Percentiles rank a stretch among this genome's conserved stretches.
Conservation (phyloP, 2,888 invertebrate genomes). For the Lepidocyrtinus sp. region DNA sequence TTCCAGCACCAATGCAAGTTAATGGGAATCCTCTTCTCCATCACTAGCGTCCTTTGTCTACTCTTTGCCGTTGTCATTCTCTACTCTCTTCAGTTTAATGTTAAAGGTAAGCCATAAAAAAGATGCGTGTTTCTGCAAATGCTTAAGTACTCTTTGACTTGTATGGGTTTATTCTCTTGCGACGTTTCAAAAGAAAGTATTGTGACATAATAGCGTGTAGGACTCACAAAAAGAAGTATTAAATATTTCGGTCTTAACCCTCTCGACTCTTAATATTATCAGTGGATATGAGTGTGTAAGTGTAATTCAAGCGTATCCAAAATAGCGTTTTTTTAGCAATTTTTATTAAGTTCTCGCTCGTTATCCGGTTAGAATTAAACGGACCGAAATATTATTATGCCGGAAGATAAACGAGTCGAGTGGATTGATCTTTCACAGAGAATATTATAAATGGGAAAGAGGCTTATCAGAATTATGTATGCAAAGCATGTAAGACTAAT, state of each 20-base stretch:
- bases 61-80: constrained; percentile 69
- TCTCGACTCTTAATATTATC: too few species aligned
- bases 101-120: constrained; percentile 67
- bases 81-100: constrained; percentile 70
- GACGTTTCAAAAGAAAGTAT: too few species aligned
- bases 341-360: too few species aligned
- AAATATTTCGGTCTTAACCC: too few species aligned
- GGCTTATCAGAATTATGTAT: constrained; percentile 11
- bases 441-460: background rate
- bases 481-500: background rate
- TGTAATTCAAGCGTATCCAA: too few species aligned
- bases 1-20: constrained; percentile 70
- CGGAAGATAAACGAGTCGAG: background rate
- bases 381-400: constrained; percentile 10
- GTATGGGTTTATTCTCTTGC: too few species aligned
- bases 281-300: too few species aligned
- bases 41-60: constrained; percentile 70
- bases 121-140: background rate
- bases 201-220: too few species aligned
- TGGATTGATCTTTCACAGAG: background rate
- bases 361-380: too few species aligned
- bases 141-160: too few species aligned
- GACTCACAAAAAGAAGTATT: too few species aligned
- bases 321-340: too few species aligned
- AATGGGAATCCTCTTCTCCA: constrained; percentile 70